phyloP scores from a whole-genome alignment of 2,888 invertebrate genomes.

The Pheosia gnoma region DNA sequence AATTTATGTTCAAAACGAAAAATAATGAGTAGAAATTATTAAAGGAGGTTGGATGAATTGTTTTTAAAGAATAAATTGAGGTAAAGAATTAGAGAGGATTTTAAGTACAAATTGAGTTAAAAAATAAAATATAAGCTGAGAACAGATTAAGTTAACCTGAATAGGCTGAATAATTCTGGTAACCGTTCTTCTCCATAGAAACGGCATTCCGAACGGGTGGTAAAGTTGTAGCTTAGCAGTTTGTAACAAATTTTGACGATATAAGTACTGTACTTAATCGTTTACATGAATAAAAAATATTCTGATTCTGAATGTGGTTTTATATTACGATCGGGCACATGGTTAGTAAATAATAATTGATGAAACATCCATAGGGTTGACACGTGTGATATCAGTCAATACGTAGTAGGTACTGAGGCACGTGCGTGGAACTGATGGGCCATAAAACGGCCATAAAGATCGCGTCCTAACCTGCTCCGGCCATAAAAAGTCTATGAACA shows the following conservation, averaged over 20 bases:
- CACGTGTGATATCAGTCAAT: conserved; percentile 24
- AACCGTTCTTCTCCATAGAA: too few relatives aligned
- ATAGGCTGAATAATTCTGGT: too few relatives aligned
- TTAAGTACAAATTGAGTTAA: background rate
- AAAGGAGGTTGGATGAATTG: conserved; percentile 12
- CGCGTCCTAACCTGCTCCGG: conserved; percentile 22
- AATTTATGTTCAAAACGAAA: conserved; percentile 26
- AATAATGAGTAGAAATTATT: conserved; percentile 27
- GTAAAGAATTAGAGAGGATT: background rate
- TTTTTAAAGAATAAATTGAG: conserved; percentile 9
- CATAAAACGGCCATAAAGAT: conserved; percentile 39
- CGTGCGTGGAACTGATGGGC: conserved; percentile 37
- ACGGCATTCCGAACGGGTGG: too few relatives aligned
- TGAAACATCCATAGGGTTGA: conserved; percentile 13
- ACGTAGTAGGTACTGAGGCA: conserved; percentile 22
- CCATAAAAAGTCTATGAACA: conserved; percentile 32
- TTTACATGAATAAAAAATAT: too few relatives aligned
- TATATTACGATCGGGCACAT: background rate
- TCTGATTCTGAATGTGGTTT: too few relatives aligned
- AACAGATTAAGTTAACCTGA: too few relatives aligned
- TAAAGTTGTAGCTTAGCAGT: too few relatives aligned
- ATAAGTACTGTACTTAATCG: too few relatives aligned
- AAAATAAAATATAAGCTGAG: too few relatives aligned
- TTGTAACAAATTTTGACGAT: too few relatives aligned
- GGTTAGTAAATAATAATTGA: too few relatives aligned